phyloP scores from a whole-genome alignment of 2,797 vertebrate species.

The Buceros bicornis region DNA sequence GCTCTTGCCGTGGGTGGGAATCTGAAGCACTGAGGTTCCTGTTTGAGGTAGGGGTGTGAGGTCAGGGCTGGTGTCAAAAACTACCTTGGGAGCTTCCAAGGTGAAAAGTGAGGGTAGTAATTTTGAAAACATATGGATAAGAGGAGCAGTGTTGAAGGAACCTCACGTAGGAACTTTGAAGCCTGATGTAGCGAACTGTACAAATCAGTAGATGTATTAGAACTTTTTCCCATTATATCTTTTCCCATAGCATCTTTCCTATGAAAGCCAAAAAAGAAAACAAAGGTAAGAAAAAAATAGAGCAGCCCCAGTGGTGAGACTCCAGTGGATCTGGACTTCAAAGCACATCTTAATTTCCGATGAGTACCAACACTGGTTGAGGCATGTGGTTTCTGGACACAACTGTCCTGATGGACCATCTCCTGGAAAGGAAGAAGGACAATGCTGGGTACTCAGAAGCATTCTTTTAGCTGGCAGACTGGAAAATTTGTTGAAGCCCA shows the following conservation, averaged over 20 bases:
- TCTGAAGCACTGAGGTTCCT: not conserved
- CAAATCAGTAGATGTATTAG: not conserved
- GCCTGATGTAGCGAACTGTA: not conserved
- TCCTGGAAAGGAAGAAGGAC: slow-evolving; percentile 3
- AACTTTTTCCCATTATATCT: not conserved
- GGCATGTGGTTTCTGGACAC: not conserved
- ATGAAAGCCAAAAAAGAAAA: not conserved
- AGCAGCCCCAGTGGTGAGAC: not conserved
- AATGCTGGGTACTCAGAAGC: not conserved
- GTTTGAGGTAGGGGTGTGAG: not conserved
- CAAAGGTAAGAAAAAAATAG: not conserved
- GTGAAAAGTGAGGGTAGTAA: not conserved
- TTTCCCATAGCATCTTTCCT: not conserved
- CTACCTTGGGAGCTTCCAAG: not conserved
- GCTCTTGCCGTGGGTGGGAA: fast-evolving
- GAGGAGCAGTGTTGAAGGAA: not conserved
- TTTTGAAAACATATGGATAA: not conserved
- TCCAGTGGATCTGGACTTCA: not conserved
- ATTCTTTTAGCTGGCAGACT: not conserved
- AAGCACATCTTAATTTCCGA: not conserved
- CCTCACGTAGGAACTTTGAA: not conserved
- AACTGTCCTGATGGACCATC: not conserved
- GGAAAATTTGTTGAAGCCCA: not conserved
- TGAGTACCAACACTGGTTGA: not conserved
- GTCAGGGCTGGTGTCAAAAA: not conserved